Evolutionary conservation across 2,888 invertebrate species (phyloP), one percentile per base, ranked within the genome.

Genomic region (Lasioglossum zephyrum): DNA sequence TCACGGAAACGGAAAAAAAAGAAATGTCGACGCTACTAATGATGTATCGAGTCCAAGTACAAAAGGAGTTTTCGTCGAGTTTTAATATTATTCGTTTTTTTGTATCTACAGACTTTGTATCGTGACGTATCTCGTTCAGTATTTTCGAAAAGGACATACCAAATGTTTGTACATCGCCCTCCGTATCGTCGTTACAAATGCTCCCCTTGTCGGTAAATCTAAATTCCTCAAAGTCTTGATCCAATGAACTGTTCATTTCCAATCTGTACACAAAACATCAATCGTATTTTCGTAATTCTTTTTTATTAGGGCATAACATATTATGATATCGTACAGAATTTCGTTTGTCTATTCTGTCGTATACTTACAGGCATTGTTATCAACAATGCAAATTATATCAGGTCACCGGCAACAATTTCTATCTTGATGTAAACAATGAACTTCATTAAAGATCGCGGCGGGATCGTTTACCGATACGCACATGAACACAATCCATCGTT

Each of bases 241-340:
- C 94, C 93, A 95, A 94, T 92, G 94, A 91, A 93, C 93, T 94
- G 94, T 94, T 95, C 95, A 95, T 95, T 92, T 94, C 95, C 95
- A 92, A 93, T 93, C 95, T 95, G 92, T 69, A 93, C 92, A 79
- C 31, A 78, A 79, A 81, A 31, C 63, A 76, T 78, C 36, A 70
- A 39, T 49, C 8, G 11, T 26, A 60, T 76, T 13, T 66, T 73
- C 44, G 11, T 44, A 13, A 44, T 44, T 11, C 26, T 18, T 41
- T 72, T 13, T 53, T 18, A 41, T 75, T 31, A 69, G 31, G 22
- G 26, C n/a, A 57, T 31, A 75, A 72, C 31, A 57, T 18, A 75
- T 44, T 44, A 44, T 44, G 57, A 36, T 49, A 47, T 41, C 8
- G n/a, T 26, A 26, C 22, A 26, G 31, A 11, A 16, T 16, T 49